Percentiles rank a stretch among this genome's conserved stretches.
These are phyloP conservation scores for Echinops telfairi DNA, from an alignment of 2,113 vertebrate genomes.

Conservation along the genomic window DNA sequence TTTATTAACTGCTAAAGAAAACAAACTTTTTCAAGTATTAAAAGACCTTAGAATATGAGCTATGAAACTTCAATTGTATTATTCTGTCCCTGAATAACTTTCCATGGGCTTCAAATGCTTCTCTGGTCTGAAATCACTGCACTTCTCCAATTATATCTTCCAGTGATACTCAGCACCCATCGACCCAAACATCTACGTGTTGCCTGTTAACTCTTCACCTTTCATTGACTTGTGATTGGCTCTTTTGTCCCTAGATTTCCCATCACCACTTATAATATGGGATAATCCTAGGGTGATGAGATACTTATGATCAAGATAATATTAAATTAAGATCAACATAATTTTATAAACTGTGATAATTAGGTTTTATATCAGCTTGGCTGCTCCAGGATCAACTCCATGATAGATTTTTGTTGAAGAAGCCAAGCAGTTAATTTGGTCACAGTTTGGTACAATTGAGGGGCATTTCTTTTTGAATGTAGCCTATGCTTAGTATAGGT, in stretches of 20 bases:
- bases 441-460: no score
- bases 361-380: no score
- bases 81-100: background rate
- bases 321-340: conserved; percentile 2
- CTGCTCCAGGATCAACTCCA: no score
- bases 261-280: background rate
- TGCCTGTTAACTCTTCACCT: background rate
- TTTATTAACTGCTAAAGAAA: conserved; percentile 32
- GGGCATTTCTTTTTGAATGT: no score
- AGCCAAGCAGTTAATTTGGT: no score
- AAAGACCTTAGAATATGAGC: background rate
- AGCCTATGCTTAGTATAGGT: no score
- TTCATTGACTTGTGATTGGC: background rate
- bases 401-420: no score
- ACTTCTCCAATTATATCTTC: background rate
- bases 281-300: background rate
- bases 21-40: background rate
- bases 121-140: background rate
- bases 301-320: background rate
- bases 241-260: background rate
- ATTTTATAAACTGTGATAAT: background rate
- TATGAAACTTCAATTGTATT: conserved; percentile 1
- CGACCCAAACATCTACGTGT: background rate
- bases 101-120: background rate
- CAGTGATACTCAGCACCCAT: background rate